These are phyloP conservation scores for Anguilla marmorata DNA, from an alignment of 2,797 vertebrate species.

Conservation along the genomic window DNA sequence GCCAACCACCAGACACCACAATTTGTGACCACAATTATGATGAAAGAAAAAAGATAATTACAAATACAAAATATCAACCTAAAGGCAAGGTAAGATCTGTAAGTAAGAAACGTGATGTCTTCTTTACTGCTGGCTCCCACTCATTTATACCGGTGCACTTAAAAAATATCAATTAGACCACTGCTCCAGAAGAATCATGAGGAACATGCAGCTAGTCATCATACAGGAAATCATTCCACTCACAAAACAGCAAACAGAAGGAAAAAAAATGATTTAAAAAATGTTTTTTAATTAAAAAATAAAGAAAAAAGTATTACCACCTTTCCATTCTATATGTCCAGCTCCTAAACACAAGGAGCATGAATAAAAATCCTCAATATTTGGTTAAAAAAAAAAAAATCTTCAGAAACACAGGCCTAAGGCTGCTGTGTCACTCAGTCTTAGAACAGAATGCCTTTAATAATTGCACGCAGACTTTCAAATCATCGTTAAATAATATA, in stretches of 20 bases:
- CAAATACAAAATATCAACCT: neutral
- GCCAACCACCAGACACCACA: neutral
- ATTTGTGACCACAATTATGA: neutral
- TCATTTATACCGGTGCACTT: neutral
- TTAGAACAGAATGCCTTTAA: neutral
- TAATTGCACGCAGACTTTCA: constrained; percentile 6
- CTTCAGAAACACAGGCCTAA: neutral
- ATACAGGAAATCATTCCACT: neutral
- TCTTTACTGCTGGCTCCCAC: neutral
- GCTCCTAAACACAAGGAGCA: neutral
- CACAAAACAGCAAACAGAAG: neutral
- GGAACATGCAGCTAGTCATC: neutral
- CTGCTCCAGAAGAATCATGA: neutral
- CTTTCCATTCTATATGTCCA: neutral
- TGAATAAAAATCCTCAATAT: neutral
- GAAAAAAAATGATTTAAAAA: neutral
- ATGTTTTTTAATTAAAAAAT: neutral
- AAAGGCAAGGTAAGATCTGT: neutral
- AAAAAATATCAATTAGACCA: neutral
- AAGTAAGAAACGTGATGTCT: neutral
- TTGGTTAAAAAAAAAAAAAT: neutral
- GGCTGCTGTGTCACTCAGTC: neutral
- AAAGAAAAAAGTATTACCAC: neutral
- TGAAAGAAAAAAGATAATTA: neutral
- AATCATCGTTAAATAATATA: constrained; percentile 30